phyloP scores from a whole-genome alignment of 2,797 vertebrate genomes.

The Trematomus bernacchii region DNA sequence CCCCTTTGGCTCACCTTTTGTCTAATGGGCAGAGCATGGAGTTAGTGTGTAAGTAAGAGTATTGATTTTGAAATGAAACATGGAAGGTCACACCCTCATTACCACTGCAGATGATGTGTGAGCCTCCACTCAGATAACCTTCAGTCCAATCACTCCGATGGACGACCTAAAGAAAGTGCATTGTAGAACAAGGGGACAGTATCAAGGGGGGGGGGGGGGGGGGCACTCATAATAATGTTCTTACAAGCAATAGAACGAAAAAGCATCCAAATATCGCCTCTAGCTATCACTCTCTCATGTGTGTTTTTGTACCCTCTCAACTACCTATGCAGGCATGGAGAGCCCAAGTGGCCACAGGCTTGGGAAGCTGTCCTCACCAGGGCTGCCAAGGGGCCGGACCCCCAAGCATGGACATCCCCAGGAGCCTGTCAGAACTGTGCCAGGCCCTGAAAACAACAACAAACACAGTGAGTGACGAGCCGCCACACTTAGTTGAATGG shows the following conservation, averaged over 20 bases:
- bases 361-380: constrained; percentile 82
- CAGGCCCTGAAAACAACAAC: constrained; percentile 80
- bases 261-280: constrained; percentile 27
- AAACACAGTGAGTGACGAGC: constrained; percentile 81
- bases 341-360: constrained; percentile 81
- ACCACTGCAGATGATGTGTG: constrained; percentile 70
- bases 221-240: constrained; percentile 57
- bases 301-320: constrained; percentile 57
- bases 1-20: constrained; percentile 65
- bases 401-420: constrained; percentile 81
- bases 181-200: constrained; percentile 40
- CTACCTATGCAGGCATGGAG: constrained; percentile 82
- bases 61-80: constrained; percentile 84
- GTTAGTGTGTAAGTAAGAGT: constrained; percentile 73
- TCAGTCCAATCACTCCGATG: constrained; percentile 46
- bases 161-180: constrained; percentile 36
- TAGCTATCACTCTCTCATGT: constrained; percentile 38
- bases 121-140: constrained; percentile 65
- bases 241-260: constrained; percentile 47
- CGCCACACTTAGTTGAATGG: constrained; percentile 5
- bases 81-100: constrained; percentile 79
- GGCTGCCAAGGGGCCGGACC: constrained; percentile 79
- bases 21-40: constrained; percentile 79
- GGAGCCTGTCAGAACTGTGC: constrained; percentile 72
- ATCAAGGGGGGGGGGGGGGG: constrained; percentile 42